Conservation (phyloP, 2,888 invertebrate species). For the Lissonota sp. region DNA sequence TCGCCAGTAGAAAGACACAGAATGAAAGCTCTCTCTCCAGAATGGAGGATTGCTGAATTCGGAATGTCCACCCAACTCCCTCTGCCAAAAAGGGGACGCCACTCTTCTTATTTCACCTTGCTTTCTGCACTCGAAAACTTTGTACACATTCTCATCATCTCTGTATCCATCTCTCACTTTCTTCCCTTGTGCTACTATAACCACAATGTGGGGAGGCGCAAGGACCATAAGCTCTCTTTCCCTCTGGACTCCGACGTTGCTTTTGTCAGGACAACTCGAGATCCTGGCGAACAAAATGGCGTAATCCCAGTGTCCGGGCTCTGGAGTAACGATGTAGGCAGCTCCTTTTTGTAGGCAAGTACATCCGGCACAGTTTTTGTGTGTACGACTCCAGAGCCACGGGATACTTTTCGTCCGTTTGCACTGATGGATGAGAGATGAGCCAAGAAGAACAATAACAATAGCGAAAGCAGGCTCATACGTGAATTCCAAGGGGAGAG, state of each 20-base stretch:
- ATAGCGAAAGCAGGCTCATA: not conserved
- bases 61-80: not conserved
- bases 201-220: not conserved
- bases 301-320: no score
- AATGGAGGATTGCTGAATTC: conserved; percentile 28
- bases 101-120: conserved; percentile 1
- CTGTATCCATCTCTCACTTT: not conserved
- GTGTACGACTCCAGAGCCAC: conserved; percentile 7
- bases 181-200: not conserved
- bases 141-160: not conserved
- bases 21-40: not conserved
- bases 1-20: conserved; percentile 23
- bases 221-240: not conserved
- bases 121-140: conserved; percentile 8
- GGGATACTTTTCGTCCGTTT: conserved; percentile 26
- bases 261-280: not conserved
- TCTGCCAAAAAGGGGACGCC: conserved; percentile 15
- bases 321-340: no score
- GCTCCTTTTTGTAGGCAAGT: no score
- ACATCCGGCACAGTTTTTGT: not conserved
- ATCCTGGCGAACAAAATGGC: no score
- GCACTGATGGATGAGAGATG: conserved; percentile 16
- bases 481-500: not conserved
- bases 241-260: not conserved
- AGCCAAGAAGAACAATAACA: conserved; percentile 15